Base-by-base conservation (phyloP, 2,797 vertebrate genomes). In the Sebastes matsubarae region DNA sequence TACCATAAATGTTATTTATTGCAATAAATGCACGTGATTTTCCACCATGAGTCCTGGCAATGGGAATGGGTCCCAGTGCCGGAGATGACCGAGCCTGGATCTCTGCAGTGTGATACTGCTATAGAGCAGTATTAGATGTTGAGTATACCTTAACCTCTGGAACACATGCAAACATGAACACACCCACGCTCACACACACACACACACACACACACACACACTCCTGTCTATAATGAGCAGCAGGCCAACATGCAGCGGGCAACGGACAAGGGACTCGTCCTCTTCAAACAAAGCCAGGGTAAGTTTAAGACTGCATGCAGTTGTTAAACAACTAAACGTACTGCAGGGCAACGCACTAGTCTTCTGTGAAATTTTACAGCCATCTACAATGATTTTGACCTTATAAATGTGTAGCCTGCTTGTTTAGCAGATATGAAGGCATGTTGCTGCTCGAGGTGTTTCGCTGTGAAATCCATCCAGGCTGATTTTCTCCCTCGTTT, bases 281-380 rank as follows among this genome's bases (percentile, higher is more conserved):
- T 78, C 66, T 52, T 61, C 59, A 71, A 75, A 77, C 81, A 86
- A 72, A 79, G 68, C 74, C 67, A 22, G 18, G 9, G 10, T 72
- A 34, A 54, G 36, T 81, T 82, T 24, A 76, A 77, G 77, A 66
- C 82, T 80, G 34, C 25, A 25, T 84, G 64, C 29, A 9, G 78
- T 65, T 74, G 75, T 91, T 88, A 86, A 91, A 84, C 50, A 66
- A 85, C 52, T 52, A 74, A 80, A 77, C 60, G 73, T 65, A 85
- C 86, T 70, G 79, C 71, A 88, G 83, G 38, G 68, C 78, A 83
- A 82, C 68, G 61, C 69, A 69, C 84, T 75, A 84, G 72, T 93
- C 87, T 89, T 88, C 87, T 93, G 91, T 94, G 90, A 92, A 87
- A 91, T 92, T 93, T 91, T 85, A 94, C 85, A 72, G 85, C 59